A percentile compares a stretch with the other conserved stretches of the same genome.
phyloP scores from a whole-genome alignment of 2,113 vertebrate species.

The Myrmecobius fasciatus region DNA sequence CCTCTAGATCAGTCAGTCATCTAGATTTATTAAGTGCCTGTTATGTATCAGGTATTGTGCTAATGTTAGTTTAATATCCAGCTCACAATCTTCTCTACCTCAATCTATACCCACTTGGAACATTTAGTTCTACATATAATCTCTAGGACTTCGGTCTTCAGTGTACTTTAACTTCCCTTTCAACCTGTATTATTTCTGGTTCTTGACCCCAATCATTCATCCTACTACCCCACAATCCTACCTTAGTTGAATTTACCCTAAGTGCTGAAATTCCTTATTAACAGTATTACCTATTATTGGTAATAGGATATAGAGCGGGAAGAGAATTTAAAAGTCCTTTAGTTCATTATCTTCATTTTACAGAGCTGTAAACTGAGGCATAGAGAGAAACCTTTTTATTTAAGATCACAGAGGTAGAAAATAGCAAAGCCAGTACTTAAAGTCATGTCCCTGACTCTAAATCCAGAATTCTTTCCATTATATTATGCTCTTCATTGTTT shows the following conservation, averaged over 20 bases:
- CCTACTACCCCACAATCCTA: neutral
- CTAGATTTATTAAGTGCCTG: neutral
- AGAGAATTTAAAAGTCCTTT: neutral
- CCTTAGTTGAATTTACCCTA: neutral
- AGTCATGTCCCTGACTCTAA: neutral
- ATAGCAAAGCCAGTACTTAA: neutral
- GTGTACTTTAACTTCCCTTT: neutral
- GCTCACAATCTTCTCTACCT: neutral
- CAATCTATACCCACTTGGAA: neutral
- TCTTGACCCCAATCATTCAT: neutral
- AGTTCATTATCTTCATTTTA: neutral
- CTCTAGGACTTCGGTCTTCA: neutral
- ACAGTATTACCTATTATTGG: neutral
- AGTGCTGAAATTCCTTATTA: neutral
- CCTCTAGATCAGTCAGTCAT: neutral
- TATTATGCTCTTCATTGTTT: neutral
- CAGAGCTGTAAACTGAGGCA: neutral
- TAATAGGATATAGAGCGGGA: neutral
- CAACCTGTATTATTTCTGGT: neutral
- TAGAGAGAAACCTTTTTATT: neutral
- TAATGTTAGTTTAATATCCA: neutral
- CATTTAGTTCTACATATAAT: neutral
- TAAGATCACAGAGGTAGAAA: neutral
- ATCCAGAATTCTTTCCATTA: neutral
- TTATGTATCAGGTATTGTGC: neutral